Evolutionary conservation across 1,140 invertebrate genomes (phyloP).

Genomic region (Saccostrea cuccullata): DNA sequence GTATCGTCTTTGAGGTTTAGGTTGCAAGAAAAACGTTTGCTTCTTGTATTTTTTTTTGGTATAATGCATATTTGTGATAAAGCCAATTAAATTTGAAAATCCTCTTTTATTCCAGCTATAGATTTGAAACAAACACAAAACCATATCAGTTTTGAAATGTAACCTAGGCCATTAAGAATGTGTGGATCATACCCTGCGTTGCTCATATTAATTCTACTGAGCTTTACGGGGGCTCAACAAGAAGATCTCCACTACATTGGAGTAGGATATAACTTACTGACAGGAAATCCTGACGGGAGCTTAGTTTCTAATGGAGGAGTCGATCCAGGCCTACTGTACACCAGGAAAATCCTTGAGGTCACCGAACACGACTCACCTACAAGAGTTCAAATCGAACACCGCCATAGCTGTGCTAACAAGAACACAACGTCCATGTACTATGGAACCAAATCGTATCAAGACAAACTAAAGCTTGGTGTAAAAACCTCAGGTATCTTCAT

Average conservation of each 20-base stretch:
- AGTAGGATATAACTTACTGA: not conserved
- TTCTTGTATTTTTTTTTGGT: no score
- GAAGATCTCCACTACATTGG: not conserved
- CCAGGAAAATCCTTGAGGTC: slow-evolving; percentile 1
- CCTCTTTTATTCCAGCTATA: no score
- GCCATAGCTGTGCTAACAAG: not conserved
- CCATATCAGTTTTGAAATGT: no score
- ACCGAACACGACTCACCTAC: not conserved
- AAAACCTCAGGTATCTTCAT: not conserved
- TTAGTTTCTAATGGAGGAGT: not conserved
- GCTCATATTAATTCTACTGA: not conserved
- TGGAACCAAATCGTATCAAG: slow-evolving; percentile 3
- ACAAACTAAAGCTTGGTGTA: not conserved
- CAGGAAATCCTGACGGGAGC: not conserved
- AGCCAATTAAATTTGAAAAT: no score
- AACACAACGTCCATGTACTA: not conserved
- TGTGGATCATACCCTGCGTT: no score
- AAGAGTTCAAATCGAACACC: slow-evolving; percentile 9
- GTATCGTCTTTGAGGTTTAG: no score
- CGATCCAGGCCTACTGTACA: not conserved
- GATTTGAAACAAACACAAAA: no score
- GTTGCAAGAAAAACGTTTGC: no score
- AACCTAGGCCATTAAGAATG: no score
- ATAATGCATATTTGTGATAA: no score
- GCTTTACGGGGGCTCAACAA: not conserved